Base-by-base conservation (phyloP, 2,888 invertebrate species). In the Lepidocyrtoides sp. region DNA sequence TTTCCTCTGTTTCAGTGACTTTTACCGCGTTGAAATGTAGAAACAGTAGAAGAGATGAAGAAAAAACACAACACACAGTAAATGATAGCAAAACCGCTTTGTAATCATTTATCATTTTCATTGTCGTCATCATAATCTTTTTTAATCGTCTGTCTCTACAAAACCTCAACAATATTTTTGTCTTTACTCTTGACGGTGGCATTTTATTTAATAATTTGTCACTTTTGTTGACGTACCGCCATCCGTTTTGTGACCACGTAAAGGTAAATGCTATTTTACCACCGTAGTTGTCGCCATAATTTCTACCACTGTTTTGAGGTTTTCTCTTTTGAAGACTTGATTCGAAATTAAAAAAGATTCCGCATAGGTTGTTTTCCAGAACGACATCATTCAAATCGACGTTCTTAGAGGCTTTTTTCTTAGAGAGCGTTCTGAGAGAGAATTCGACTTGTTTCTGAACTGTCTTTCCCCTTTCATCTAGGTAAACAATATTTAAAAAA, bases 41-140 rank as follows among this genome's bases (percentile, higher is more conserved):
- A 26, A 26, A 63, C 0, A 7, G 17, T 1, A 36, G 41, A 20
- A 29, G 1, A 23, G 63, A n/a, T n/a, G n/a, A n/a, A n/a, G n/a
- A n/a, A n/a, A n/a, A 4, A 36, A 36, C 36, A 36, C 2, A 36
- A 36, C 36, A 72, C 41, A 72, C 77, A 81, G 57, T 57, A 81
- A 81, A 81, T 81, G 81, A 57, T 57, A 81, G 29, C 32, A 57
- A 8, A 48, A 54, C 81, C 57, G 81, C 81, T 81, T 81, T 81
- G 81, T 81, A 57, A 81, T 81, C 77, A 77, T 77, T 29, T 29
- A 77, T 77, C 77, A 72, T 72, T 72, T 77, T 77, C 77, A 51
- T 77, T 77, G 77, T 77, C 77, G 29, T 77, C 51, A 17, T 23
- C 77, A 72, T 69, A 44, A 48, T 44, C 63, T 5, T 20, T 66